Conservation (phyloP, 2,888 invertebrate genomes). For the Epirrhoe tristata region DNA sequence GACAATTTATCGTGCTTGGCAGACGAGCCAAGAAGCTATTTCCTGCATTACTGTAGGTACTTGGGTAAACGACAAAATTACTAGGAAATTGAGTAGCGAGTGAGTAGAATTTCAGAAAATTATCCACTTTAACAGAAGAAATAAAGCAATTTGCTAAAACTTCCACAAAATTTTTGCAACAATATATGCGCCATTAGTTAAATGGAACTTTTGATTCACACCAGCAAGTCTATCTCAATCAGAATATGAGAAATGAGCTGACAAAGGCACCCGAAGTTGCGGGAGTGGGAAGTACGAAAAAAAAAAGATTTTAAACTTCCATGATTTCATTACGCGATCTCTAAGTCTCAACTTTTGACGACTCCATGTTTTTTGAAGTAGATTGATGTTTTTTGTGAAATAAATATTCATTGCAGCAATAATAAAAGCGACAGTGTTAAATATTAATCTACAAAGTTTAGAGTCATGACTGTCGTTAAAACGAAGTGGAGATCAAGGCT, state of each 20-base stretch:
- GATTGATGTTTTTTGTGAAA: conserved; percentile 64
- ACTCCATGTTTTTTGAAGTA: conserved; percentile 63
- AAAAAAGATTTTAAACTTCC: conserved; percentile 52
- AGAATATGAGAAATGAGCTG: conserved; percentile 65
- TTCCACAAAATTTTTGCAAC: conserved; percentile 27
- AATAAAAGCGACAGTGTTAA: conserved; percentile 39
- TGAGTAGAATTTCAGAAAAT: not conserved
- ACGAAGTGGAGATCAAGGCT: conserved; percentile 51
- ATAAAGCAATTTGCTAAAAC: conserved; percentile 19
- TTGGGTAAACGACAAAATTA: conserved; percentile 12
- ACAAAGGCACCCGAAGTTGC: conserved; percentile 61
- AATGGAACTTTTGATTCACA: conserved; percentile 38
- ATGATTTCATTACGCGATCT: conserved; percentile 64
- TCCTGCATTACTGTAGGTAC: conserved; percentile 11
- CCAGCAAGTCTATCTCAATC: conserved; percentile 59
- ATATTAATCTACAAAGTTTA: conserved; percentile 38
- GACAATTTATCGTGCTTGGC: conserved; percentile 21
- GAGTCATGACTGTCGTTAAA: conserved; percentile 48
- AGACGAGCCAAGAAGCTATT: conserved; percentile 26
- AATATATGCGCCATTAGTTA: conserved; percentile 23
- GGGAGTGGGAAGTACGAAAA: conserved; percentile 49
- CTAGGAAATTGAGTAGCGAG: conserved; percentile 8
- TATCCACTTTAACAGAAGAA: not conserved
- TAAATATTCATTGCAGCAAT: conserved; percentile 53
- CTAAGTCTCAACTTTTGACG: conserved; percentile 62